Percentiles rank a stretch among this genome's conserved stretches.
Conservation (phyloP, 2,888 invertebrate genomes). For the Tyria jacobaeae region DNA sequence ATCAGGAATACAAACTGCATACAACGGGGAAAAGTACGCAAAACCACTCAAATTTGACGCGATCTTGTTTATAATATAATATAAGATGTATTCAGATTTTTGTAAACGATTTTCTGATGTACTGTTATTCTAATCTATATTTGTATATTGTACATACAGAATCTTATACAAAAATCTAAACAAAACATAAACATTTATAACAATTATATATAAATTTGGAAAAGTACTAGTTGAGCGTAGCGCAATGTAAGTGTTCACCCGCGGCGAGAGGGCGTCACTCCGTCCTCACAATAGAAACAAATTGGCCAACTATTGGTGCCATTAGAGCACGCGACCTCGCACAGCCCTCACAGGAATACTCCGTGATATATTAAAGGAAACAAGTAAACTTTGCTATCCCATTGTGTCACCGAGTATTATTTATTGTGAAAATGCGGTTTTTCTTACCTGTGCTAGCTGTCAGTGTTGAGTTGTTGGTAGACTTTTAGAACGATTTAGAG, state of each 20-base stretch:
- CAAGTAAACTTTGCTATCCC: slow-evolving; percentile 25
- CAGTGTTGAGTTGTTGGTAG: not conserved
- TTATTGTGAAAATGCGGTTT: slow-evolving; percentile 29
- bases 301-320: slow-evolving; percentile 40
- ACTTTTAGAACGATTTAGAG: not conserved
- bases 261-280: slow-evolving; percentile 6
- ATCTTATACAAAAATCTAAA: not conserved
- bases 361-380: slow-evolving; percentile 41
- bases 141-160: not conserved
- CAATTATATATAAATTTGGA: slow-evolving; percentile 24
- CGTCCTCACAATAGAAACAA: slow-evolving; percentile 39
- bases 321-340: slow-evolving; percentile 25
- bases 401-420: slow-evolving; percentile 27
- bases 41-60: no score
- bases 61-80: no score
- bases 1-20: no score
- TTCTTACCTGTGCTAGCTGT: not conserved
- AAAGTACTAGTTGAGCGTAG: slow-evolving; percentile 20
- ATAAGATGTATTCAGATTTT: no score
- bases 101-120: no score
- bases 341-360: slow-evolving; percentile 26
- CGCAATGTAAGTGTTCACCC: slow-evolving; percentile 7
- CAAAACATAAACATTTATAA: slow-evolving; percentile 5
- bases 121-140: no score
- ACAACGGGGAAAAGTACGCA: no score